Base-by-base conservation (phyloP, 2,797 vertebrate genomes). In the Pempheris klunzingeri region DNA sequence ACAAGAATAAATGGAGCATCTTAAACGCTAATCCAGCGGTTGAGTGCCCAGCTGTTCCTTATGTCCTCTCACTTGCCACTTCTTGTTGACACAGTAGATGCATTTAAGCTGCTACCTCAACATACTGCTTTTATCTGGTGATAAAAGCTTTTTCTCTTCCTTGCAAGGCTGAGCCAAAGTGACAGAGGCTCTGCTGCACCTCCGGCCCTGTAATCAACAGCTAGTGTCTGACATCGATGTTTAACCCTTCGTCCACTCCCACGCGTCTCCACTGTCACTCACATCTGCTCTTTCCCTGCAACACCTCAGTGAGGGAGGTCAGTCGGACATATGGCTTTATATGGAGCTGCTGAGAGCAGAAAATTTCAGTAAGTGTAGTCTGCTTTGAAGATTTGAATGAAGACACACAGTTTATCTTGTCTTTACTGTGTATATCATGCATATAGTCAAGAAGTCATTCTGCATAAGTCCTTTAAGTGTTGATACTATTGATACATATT, bases 101-200 rank as follows among this genome's bases (percentile, higher is more conserved):
- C 62, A 62, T 90, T 88, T 74, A 68, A 74, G 60, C 49, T 4
- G n/a, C 67, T 74, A 69, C 78, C 72, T 68, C n/a, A n/a, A 71
- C 76, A 71, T 18, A 43, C 43, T 82, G 24, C 47, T 78, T 80
- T 85, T 79, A 86, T 87, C 82, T 79, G 77, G 66, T 79, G 81
- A 84, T 82, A 89, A 85, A 90, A 88, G 87, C 81, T 71, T 87
- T 80, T 77, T 78, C 24, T 58, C 50, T 22, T 34, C 22, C 18
- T 71, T 32, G 57, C 49, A 36, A 67, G n/a, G 43, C 58, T 80
- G 43, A 82, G 83, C 62, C 60, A 80, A 84, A 85, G 82, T 83
- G 81, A 88, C 83, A 78, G 74, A 72, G 36, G 81, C 74, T 72
- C 71, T 9, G 39, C 73, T 41, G 52, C 80, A 79, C 71, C 71